These are phyloP conservation scores for Rhinella marina DNA, from an alignment of 2,797 vertebrate species.

Conservation along the genomic window DNA sequence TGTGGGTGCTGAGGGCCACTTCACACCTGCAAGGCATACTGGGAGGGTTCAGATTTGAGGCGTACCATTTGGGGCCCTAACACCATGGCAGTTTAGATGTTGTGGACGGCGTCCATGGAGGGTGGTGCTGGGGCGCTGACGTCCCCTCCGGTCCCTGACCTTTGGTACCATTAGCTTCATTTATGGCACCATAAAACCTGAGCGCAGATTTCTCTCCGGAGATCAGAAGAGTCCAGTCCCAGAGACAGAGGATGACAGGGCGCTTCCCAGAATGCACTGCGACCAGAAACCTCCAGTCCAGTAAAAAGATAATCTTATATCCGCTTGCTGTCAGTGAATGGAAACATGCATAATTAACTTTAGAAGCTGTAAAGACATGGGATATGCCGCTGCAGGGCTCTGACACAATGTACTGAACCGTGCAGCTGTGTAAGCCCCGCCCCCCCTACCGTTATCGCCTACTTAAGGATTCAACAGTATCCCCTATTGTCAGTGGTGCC, in stretches of 20 bases:
- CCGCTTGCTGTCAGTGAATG: no score
- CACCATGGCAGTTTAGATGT: not conserved
- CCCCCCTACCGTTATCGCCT: no score
- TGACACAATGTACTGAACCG: no score
- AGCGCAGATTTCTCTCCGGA: not conserved
- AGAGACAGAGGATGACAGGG: not conserved
- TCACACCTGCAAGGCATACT: not conserved
- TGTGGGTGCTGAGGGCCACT: no score
- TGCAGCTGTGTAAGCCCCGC: no score
- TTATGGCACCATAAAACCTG: not conserved
- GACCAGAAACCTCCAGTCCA: not conserved
- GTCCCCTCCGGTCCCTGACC: not conserved
- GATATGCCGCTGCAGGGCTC: no score
- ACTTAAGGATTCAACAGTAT: no score
- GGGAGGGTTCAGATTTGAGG: not conserved
- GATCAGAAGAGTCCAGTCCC: not conserved
- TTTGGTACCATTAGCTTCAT: conserved; percentile 9
- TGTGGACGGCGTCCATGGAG: not conserved
- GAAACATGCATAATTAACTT: no score
- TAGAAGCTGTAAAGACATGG: no score
- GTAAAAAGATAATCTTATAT: not conserved
- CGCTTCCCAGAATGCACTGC: not conserved
- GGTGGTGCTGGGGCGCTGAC: not conserved
- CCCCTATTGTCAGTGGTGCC: no score
- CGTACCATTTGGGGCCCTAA: not conserved